Conservation (phyloP, 2,797 vertebrate genomes). For the Phrynocephalus vlangalii region DNA sequence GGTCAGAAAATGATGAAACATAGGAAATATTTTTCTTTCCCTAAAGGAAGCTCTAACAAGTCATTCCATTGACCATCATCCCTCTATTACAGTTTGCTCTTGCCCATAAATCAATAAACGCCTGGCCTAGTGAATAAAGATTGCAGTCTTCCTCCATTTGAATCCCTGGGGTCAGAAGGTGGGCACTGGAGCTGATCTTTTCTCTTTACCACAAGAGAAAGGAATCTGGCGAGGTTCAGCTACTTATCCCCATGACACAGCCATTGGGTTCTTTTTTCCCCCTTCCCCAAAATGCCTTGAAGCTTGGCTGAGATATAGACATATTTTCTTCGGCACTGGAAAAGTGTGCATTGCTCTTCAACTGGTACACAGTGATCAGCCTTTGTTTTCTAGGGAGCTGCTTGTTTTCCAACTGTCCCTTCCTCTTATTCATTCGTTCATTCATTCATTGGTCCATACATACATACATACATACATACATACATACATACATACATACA, state of each 20-base stretch:
- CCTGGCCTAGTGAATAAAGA: neutral
- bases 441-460: too few relatives aligned
- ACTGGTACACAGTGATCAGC: neutral
- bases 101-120: neutral
- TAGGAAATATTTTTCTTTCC: too few relatives aligned
- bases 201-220: neutral
- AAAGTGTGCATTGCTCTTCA: neutral
- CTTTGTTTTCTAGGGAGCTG: rapidly evolving
- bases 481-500: too few relatives aligned
- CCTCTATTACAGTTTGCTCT: neutral
- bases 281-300: neutral
- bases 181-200: neutral
- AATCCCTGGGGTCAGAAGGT: neutral
- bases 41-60: neutral
- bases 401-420: neutral
- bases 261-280: neutral
- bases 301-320: neutral
- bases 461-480: too few relatives aligned
- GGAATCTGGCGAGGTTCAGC: neutral
- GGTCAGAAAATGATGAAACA: too few relatives aligned
- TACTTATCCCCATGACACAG: neutral
- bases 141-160: neutral
- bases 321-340: neutral
- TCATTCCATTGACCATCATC: neutral
- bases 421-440: neutral